Conservation (phyloP, 2,888 invertebrate genomes). For the Ormyrus thymus region DNA sequence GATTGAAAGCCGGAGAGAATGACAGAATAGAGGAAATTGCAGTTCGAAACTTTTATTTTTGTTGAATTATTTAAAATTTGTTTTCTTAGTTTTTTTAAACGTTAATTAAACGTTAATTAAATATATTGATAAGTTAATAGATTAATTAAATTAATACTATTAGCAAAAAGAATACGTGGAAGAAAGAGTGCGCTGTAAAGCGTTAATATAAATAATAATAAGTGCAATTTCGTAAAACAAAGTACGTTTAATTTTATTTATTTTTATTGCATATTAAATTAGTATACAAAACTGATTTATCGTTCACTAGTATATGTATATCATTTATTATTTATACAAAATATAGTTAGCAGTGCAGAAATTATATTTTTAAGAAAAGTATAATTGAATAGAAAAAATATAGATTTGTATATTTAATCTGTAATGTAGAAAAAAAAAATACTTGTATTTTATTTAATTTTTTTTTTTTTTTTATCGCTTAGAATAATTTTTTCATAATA, state of each 20-base stretch:
- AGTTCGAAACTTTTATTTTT: constrained; percentile 35
- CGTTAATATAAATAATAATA: too few relatives aligned
- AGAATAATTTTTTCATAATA: constrained; percentile 11
- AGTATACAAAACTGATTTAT: constrained; percentile 1
- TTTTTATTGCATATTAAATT: background rate
- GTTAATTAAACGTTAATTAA: too few relatives aligned
- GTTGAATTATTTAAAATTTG: too few relatives aligned
- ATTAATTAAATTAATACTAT: too few relatives aligned
- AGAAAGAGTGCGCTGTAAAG: too few relatives aligned
- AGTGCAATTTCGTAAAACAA: too few relatives aligned
- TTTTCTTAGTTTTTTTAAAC: too few relatives aligned
- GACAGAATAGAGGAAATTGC: constrained; percentile 22
- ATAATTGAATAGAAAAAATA: constrained; percentile 22
- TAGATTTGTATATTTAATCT: constrained; percentile 11
- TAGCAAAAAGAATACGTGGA: too few relatives aligned
- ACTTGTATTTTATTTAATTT: constrained; percentile 2
- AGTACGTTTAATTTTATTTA: too few relatives aligned
- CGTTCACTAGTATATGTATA: constrained; percentile 19
- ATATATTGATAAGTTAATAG: too few relatives aligned
- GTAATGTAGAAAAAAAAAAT: background rate
- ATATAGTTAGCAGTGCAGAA: constrained; percentile 26
- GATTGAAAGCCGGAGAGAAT: constrained; percentile 4
- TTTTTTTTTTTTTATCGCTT: background rate
- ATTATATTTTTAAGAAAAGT: constrained; percentile 21
- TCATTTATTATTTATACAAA: constrained; percentile 35